Evolutionary conservation across 2,113 vertebrate genomes (phyloP), one percentile per base, ranked within the genome.

Genomic region (Cettia cetti): DNA sequence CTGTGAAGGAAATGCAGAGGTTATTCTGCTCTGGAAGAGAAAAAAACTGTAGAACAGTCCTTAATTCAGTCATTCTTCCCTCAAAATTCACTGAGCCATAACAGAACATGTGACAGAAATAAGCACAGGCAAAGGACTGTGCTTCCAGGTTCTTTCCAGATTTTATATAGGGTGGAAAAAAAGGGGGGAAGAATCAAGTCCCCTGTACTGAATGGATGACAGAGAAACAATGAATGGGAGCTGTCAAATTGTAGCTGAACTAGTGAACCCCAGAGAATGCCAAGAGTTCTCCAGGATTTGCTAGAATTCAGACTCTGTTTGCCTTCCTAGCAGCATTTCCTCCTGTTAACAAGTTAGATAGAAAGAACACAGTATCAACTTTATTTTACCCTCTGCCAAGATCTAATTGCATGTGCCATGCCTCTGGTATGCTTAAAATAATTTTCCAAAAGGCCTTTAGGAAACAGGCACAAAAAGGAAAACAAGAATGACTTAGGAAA

Each of bases 311-410:
- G 77, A 28, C 35, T 83, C 84, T 65, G 44, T 54, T 84, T 3
- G 2, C 60, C 85, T 54, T 90, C 90, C 82, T 14, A 88, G 90
- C 68, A 80, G 52, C 79, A 52, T 86, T 92, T 95, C 79, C 24
- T 8, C 66, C 85, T 90, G 78, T 85, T 94, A 96, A 93, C 82
- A 91, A 88, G 85, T 93, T 39, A 64, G 74, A 81, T 56, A 92
- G 92, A 87, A 82, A 89, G 87, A 81, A 91, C 90, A 94, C 69
- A 68, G 1, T 74, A 94, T 44, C 93, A 88, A 56, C 90, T 80
- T 96, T 74, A 90, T 88, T 79, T 57, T 13, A 75, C 23, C 21
- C 79, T 61, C 90, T 96, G 90, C 66, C 96, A 94, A 90, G 79
- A 42, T 87, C 66, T 78, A 54, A 77, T 59, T 90, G 92, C 82